Evolutionary conservation across 2,797 vertebrate species (phyloP), one percentile per base, ranked within the genome.

Genomic region (Lithobates sylvaticus): DNA sequence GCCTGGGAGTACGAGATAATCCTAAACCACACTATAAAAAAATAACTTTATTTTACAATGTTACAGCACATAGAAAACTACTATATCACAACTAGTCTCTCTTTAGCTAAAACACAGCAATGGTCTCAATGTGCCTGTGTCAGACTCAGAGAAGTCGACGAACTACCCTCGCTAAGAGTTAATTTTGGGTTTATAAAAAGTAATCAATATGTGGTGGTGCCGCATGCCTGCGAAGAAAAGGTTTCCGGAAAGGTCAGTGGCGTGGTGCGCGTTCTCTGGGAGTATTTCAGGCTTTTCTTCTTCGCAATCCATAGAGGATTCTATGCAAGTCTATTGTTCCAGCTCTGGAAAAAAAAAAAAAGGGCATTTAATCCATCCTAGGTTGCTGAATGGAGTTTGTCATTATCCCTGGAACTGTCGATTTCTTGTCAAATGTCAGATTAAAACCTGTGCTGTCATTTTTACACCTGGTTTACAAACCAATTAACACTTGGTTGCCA

Each of bases 241-340:
- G 42, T 78, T 87, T 73, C 16, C 10, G 72, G 39, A 87, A 87
- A 87, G 86, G 86, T 87, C 86, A 87, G 3, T 67, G 36, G 54
- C 67, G 29, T 81, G 74, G 64, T 34, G 80, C 78, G 47, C 74
- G 32, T 50, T 72, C 10, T 6, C 39, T 68, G 18, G 23, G 65
- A 73, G 74, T 64, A 32, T 47, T 68, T 68, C 36, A 75, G 42
- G 32, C 75, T 64, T 70, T 78, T 84, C 58, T 72, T 69, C 70
- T 12, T 54, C 16, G 39, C 32, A 75, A 65, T 50, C 69, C 85
- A 73, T 75, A 73, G 70, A 83, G 76, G 81, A 54, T 32, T 42
- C 23, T 34, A 54, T n/a, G 34, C 32, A 50, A 65, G 77, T 34
- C 70, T 44, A 83, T 87, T 87, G 80, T 74, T 83, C 39, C 42